Evolutionary conservation across 2,797 vertebrate genomes (phyloP), one percentile per base, ranked within the genome.

Genomic region (Thaleichthys pacificus): DNA sequence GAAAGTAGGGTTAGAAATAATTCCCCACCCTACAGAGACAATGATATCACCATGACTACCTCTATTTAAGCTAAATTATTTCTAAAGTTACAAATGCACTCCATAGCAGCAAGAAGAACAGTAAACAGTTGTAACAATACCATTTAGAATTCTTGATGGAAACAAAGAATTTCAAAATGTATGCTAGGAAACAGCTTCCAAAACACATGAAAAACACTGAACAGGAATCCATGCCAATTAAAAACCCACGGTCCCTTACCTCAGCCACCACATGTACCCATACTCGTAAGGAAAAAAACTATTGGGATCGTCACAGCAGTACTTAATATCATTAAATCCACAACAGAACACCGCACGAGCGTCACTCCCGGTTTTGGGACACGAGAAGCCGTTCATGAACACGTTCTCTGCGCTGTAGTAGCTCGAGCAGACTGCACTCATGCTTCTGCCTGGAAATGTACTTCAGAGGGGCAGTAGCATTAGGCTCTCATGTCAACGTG

Each of bases 221-320:
- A 14, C 42, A 47, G 42, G 42, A 47, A 47, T 47, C 8, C 42
- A 47, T 47, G 42, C 11, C 42, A 8, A 47, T 47, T 14, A 47
- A 14, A 47, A 47, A 14, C 42, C 42, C 42, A 47, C 42, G 42
- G 9, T 47, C 42, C 42, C 89, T 84, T 90, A 96, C 96, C 97
- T 98, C 87, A 98, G 93, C 96, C 96, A 96, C 96, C 96, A 97
- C 96, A 97, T 96, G 89, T 97, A 97, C 86, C 91, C 93, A 84
- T 97, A 97, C 74, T 97, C 95, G 73, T 97, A 96, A 0, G 96
- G 96, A 80, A 96, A 97, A 83, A 97, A 97, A 79, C 97, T 96
- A 89, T 96, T 93, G 6, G 96, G 94, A 80, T 98, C 97, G 80
- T 96, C 95, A 77, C 96, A 97, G 91, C 97, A 97, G 71, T 98